Evolutionary conservation across 2,113 vertebrate species (phyloP), one percentile per base, ranked within the genome.

Genomic region (Heterochromis multidens): DNA sequence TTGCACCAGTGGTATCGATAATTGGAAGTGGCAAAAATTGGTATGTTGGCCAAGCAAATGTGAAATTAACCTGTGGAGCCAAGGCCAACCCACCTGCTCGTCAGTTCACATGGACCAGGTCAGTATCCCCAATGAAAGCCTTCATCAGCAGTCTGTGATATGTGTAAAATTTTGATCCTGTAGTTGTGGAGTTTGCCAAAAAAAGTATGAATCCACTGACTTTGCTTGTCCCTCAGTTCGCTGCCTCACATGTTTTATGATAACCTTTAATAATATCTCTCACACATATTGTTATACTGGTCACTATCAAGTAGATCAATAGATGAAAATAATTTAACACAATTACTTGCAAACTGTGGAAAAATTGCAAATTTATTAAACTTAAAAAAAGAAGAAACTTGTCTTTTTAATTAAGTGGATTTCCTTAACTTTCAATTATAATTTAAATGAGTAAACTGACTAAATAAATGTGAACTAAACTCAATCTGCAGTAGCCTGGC

Each of bases 71-170:
- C 61, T 99, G 98, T 94, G 96, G 96, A 89, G 98, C 97, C 92
- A 97, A 96, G 94, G 97, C 98, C 90, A 99, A 99, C 95, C 98
- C 98, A 70, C 95, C 97, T 43, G 97, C 97, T 13, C 95, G 94
- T 88, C 95, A 95, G 80, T 97, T 97, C 86, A 94, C 91, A 7
- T 99, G 98, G 98, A 96, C 89, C 93, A 97, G 98, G 98, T 99
- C 95, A 96, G 94, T 93, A 33, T 72, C 25, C 14, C 1, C 1
- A 6, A 33, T 19, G 23, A 29, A 4, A 37, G 2, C 23, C 16
- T 29, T 29, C 33, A 29, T 78, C 27, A n/a, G 19, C 43, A 31
- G 23, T 46, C 40, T 46, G 3, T 72, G 67, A 49, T 31, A 31
- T 52, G 43, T 3, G 46, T 19, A 52, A 52, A 49, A 5, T 6